Conservation (phyloP, 2,113 vertebrate genomes). For the Plotosus lineatus region DNA sequence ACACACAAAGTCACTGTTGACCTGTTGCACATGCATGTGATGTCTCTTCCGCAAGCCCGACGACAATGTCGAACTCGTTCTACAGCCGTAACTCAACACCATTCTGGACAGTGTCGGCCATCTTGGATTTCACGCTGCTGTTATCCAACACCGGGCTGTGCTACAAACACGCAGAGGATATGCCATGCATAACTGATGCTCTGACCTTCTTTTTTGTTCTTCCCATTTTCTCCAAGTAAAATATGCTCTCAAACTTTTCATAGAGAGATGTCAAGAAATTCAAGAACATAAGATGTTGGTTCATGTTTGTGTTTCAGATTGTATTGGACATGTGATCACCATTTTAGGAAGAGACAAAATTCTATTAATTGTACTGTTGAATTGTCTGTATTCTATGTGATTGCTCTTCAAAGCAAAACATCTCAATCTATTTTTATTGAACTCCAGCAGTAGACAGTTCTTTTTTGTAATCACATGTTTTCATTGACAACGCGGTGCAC, state of each 20-base stretch:
- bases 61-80: conserved; percentile 12
- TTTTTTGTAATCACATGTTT: not conserved
- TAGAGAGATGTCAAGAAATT: not conserved
- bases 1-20: not conserved
- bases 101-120: conserved; percentile 47
- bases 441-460: not conserved
- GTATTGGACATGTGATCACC: not conserved
- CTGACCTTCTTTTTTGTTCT: not conserved
- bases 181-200: conserved; percentile 13
- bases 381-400: not conserved
- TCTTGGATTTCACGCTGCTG: conserved; percentile 59
- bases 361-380: not conserved
- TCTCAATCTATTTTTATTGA: not conserved
- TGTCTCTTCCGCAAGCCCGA: not conserved
- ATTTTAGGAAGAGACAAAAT: not conserved
- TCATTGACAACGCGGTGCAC: not conserved
- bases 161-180: not conserved
- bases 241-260: not conserved
- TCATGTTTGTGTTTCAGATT: not conserved
- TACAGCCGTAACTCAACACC: conserved; percentile 51
- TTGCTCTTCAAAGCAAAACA: not conserved
- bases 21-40: not conserved
- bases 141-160: conserved; percentile 50
- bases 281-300: not conserved
- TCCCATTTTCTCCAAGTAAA: not conserved